A percentile compares a stretch with the other conserved stretches of the same genome.
These are phyloP conservation scores for Adineta ricciae DNA, from an alignment of 2,888 invertebrate genomes.

Conservation along the genomic window DNA sequence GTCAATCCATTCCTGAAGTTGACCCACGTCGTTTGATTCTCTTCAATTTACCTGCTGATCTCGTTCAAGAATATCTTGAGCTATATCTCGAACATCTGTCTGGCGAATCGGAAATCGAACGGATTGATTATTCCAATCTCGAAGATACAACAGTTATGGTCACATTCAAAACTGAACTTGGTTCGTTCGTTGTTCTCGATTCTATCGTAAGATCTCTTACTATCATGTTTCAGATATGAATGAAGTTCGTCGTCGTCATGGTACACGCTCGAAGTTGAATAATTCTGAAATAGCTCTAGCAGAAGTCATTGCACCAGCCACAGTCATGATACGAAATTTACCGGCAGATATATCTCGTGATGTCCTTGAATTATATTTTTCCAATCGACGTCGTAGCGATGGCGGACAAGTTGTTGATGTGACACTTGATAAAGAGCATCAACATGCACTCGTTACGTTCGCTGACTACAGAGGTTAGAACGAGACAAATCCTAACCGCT, in stretches of 20 bases:
- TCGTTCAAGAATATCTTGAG: constrained; percentile 16
- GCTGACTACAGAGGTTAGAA: neutral
- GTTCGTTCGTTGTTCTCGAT: neutral
- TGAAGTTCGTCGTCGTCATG: neutral
- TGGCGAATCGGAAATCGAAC: constrained; percentile 8
- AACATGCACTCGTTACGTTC: constrained; percentile 21
- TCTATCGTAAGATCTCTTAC: no score
- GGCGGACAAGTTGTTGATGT: constrained; percentile 17
- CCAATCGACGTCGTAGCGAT: constrained; percentile 13
- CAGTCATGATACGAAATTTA: neutral
- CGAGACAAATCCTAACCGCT: no score
- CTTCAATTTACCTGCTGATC: neutral
- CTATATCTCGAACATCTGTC: neutral
- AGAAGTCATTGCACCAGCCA: neutral
- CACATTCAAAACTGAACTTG: neutral
- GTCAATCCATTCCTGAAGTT: neutral
- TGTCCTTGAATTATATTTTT: constrained; percentile 15
- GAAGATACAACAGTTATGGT: constrained; percentile 14
- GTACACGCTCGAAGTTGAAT: neutral
- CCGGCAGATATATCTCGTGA: neutral
- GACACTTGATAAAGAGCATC: neutral
- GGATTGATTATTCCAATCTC: constrained; percentile 11
- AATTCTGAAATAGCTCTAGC: neutral
- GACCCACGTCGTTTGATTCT: constrained; percentile 4
- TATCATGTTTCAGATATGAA: neutral